Percentiles rank a stretch among this genome's conserved stretches.
These are phyloP conservation scores for Petromus typicus DNA, from an alignment of 2,113 vertebrate genomes.

Conservation along the genomic window DNA sequence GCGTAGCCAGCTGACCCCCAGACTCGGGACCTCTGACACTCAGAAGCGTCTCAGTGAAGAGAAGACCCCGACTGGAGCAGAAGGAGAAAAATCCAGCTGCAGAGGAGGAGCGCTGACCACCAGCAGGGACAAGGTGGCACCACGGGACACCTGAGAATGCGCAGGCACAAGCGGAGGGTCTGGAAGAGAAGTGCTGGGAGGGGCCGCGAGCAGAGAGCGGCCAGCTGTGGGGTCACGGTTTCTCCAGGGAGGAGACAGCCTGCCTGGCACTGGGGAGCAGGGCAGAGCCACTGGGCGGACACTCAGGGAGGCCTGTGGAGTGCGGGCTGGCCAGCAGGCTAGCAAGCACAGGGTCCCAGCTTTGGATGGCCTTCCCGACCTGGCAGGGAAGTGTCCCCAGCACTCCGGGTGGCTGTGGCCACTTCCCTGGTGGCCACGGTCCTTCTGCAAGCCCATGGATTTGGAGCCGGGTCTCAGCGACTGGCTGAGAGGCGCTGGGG, in stretches of 20 bases:
- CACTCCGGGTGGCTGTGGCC: accelerated
- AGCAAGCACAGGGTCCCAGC: accelerated
- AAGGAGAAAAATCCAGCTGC: too few relatives aligned
- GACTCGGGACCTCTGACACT: too few relatives aligned
- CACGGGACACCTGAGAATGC: too few relatives aligned
- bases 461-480: background rate
- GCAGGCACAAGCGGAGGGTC: background rate
- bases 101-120: too few relatives aligned
- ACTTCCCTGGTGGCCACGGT: background rate
- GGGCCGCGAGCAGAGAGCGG: background rate
- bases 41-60: too few relatives aligned
- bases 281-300: background rate
- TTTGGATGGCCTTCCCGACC: accelerated
- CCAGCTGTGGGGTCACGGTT: too few relatives aligned
- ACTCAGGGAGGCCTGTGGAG: background rate
- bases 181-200: background rate
- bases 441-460: background rate
- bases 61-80: too few relatives aligned
- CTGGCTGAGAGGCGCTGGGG: background rate
- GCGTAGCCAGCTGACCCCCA: too few relatives aligned
- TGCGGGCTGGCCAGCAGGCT: too few relatives aligned
- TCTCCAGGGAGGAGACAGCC: too few relatives aligned
- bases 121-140: too few relatives aligned
- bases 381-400: background rate
- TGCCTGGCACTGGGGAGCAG: too few relatives aligned